Evolutionary conservation across 2,113 vertebrate genomes (phyloP), one percentile per base, ranked within the genome.

Genomic region (Leiothrix lutea): DNA sequence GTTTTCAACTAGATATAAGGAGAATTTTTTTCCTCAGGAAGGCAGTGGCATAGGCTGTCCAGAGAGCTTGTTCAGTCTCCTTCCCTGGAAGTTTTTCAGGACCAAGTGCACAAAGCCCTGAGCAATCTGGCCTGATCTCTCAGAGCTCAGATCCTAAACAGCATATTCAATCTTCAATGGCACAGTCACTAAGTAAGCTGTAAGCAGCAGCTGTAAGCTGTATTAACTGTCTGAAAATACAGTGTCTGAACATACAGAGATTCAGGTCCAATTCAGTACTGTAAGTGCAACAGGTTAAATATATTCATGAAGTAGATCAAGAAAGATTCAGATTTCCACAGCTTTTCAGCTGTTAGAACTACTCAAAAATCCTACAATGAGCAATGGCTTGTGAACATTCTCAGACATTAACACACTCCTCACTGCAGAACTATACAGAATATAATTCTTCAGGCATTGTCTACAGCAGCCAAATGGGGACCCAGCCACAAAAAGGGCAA

Each of bases 391-490:
- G 11, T 42, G 31, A 57, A 48, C 50, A 13, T 56, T 51, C 70
- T 44, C 45, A 48, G 22, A 11, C n/a, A 57, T 44, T 73, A 81
- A 44, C 0, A 0, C 14, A 58, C 35, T 31, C 13, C 3, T 28
- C 36, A 35, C 1, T 61, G n/a, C 56, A 80, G 64, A 86, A 5
- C 56, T 40, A 6, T 1, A 44, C 11, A 83, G 23, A 44, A 61
- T 67, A 18, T 8, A 16, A 2, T 29, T 36, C n/a, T 24, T 15
- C 5, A 82, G 44, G 31, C 40, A 75, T 10, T 57, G 50, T 2
- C 45, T 57, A 21, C 14, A 70, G n/a, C 50, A 90, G 70, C 12
- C 65, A 88, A 54, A 54, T 4, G 5, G 51, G 23, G 12, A 62
- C 35, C 38, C 33, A 66, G 42, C 15, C 53, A 47, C 44, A 50